These are phyloP conservation scores for Mormyrops attenuatus DNA, from an alignment of 2,797 vertebrate species.

Conservation along the genomic window DNA sequence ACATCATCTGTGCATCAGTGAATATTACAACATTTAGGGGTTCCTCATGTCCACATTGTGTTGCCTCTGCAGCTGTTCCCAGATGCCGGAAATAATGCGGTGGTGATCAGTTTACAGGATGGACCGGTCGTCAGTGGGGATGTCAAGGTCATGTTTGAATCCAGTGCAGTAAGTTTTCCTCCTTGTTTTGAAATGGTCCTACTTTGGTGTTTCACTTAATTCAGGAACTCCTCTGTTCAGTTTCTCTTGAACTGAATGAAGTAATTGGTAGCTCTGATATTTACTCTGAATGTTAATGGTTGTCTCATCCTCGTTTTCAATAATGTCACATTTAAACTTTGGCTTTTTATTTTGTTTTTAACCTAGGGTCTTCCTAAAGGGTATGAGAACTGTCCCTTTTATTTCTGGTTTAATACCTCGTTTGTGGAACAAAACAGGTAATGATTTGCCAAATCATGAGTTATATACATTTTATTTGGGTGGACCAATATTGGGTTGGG, in stretches of 20 bases:
- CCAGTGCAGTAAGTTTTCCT: slow-evolving; percentile 70
- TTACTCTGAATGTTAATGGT: background rate
- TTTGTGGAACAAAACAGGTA: slow-evolving; percentile 83
- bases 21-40: background rate
- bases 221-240: background rate
- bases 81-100: slow-evolving; percentile 70
- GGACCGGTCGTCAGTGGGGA: slow-evolving; percentile 77
- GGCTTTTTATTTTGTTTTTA: background rate
- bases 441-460: slow-evolving; percentile 22
- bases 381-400: slow-evolving; percentile 87
- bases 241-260: background rate
- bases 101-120: slow-evolving; percentile 71
- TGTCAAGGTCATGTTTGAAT: slow-evolving; percentile 88
- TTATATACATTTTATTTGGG: background rate
- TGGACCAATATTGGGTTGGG: background rate
- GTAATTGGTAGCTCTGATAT: background rate
- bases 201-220: background rate
- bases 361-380: slow-evolving; percentile 79
- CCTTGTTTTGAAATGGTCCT: background rate
- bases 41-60: background rate
- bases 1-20: background rate
- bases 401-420: slow-evolving; percentile 94
- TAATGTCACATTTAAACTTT: background rate
- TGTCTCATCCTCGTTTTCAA: background rate
- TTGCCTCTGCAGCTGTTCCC: slow-evolving; percentile 68